Percentiles rank a stretch among this genome's conserved stretches.
Evolutionary conservation across 2,888 invertebrate species (phyloP).

Genomic region (Drosophila yooni): DNA sequence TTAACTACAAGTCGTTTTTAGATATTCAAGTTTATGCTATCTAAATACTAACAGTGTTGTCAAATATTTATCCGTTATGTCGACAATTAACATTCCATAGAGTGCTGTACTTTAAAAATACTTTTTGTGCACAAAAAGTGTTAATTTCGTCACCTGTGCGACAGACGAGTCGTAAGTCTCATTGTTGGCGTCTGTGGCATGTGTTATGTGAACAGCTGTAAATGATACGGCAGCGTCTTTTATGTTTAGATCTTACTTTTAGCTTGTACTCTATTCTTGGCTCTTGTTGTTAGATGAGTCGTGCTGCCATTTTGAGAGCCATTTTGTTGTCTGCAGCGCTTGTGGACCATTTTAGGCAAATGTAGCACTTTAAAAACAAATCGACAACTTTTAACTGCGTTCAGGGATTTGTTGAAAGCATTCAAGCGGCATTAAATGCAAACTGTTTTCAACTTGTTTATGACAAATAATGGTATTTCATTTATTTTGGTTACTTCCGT

Average conservation of each 20-base stretch:
- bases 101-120: neutral
- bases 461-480: neutral
- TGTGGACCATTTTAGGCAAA: slow-evolving; percentile 45
- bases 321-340: slow-evolving; percentile 35
- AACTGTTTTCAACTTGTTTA: slow-evolving; percentile 22
- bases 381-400: slow-evolving; percentile 24
- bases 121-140: neutral
- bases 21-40: neutral
- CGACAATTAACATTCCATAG: neutral
- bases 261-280: slow-evolving; percentile 8
- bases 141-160: slow-evolving; percentile 9
- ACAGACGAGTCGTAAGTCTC: slow-evolving; percentile 8
- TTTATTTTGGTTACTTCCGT: slow-evolving; percentile 4
- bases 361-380: slow-evolving; percentile 45
- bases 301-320: slow-evolving; percentile 29
- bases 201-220: slow-evolving; percentile 74
- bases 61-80: neutral
- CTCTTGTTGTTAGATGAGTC: slow-evolving; percentile 16
- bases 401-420: slow-evolving; percentile 33
- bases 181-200: slow-evolving; percentile 43
- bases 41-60: neutral
- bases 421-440: slow-evolving; percentile 18
- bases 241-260: slow-evolving; percentile 46
- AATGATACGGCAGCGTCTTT: slow-evolving; percentile 67
- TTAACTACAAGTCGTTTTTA: neutral